Percentiles rank a stretch among this genome's conserved stretches.
These are phyloP conservation scores for Thysanoteuthis rhombus DNA, from an alignment of 2,888 invertebrate species.

Conservation along the genomic window DNA sequence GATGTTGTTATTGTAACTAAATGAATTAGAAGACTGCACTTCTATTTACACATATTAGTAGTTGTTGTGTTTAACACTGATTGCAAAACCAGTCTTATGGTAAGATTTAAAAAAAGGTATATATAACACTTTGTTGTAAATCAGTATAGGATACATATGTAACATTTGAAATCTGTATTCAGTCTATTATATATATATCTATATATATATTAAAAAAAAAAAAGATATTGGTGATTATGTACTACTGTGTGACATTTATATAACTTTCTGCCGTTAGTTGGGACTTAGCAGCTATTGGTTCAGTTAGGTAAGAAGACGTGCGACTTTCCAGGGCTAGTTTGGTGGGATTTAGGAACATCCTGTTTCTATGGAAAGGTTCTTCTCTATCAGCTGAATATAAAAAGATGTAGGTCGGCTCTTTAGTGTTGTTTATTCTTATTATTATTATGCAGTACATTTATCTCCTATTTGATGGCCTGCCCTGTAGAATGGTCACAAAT, in stretches of 20 bases:
- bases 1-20: not conserved
- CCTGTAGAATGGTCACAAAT: not conserved
- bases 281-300: not conserved
- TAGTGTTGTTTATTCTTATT: not conserved
- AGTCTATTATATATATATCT: not conserved
- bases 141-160: not conserved
- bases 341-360: not conserved
- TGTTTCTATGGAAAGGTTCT: not conserved
- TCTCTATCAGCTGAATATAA: not conserved
- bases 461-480: not conserved
- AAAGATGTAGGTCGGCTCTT: not conserved
- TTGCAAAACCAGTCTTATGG: constrained; percentile 12
- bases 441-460: not conserved
- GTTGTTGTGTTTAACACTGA: constrained; percentile 12
- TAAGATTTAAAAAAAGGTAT: not conserved
- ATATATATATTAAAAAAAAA: not conserved
- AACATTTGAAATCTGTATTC: constrained; percentile 12
- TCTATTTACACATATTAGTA: constrained; percentile 12
- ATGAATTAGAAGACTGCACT: constrained; percentile 12
- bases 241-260: not conserved
- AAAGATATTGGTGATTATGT: constrained; percentile 1
- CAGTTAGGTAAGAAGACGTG: not conserved
- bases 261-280: not conserved
- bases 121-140: not conserved
- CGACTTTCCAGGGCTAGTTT: not conserved